A percentile compares a stretch with the other conserved stretches of the same genome.
Evolutionary conservation across 2,888 invertebrate species (phyloP).

Genomic region (Orthonychiurus folsomi): DNA sequence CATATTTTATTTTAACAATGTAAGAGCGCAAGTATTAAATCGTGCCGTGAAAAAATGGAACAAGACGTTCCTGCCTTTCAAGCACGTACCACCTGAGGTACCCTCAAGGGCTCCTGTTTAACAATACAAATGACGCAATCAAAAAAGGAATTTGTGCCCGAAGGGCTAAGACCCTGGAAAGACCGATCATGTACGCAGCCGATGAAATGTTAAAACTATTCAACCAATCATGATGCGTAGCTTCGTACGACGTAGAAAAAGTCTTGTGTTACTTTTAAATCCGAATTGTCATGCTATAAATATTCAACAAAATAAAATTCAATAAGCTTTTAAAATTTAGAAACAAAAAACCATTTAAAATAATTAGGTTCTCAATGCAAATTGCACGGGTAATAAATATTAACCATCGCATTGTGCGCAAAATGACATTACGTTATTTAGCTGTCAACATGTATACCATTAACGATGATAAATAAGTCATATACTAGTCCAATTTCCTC

Average conservation of each 20-base stretch:
- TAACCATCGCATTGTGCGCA: neutral
- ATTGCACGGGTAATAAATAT: neutral
- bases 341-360: neutral
- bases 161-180: neutral
- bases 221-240: neutral
- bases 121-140: neutral
- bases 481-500: too few relatives aligned
- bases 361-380: neutral
- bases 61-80: too few relatives aligned
- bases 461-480: too few relatives aligned
- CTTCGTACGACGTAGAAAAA: too few relatives aligned
- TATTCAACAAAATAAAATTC: too few relatives aligned
- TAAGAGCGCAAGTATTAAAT: too few relatives aligned
- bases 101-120: slow-evolving; percentile 1
- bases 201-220: neutral
- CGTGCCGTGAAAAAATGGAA: too few relatives aligned
- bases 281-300: too few relatives aligned
- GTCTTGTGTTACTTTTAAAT: too few relatives aligned
- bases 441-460: too few relatives aligned
- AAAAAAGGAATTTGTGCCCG: neutral
- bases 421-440: too few relatives aligned
- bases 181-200: neutral
- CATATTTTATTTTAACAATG: too few relatives aligned
- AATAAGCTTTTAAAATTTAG: neutral
- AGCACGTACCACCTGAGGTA: neutral